These are phyloP conservation scores for Calvadosia cruxmelitensis DNA, from an alignment of 30 jellyfish, hydroid and myxozoan genomes.

Conservation along the genomic window DNA sequence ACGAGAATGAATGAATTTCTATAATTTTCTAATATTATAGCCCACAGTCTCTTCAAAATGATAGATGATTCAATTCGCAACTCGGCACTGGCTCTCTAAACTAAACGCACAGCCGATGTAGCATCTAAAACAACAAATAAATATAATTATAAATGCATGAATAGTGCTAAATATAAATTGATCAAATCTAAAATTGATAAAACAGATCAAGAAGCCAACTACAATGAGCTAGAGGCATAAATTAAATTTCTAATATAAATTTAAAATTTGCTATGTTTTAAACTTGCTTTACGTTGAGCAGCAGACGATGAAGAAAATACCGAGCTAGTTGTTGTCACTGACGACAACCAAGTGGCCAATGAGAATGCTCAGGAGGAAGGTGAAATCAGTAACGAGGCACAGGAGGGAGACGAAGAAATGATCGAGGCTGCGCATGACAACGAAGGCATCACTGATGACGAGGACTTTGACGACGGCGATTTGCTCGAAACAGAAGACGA, in stretches of 20 bases:
- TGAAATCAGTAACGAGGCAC: slow-evolving; percentile 6
- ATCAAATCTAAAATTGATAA: not conserved
- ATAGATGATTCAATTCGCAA: too few relatives aligned
- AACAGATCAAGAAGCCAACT: not conserved
- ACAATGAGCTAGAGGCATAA: slow-evolving; percentile 15
- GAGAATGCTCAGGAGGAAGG: not conserved
- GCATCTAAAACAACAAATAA: too few relatives aligned
- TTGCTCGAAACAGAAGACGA: not conserved
- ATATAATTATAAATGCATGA: too few relatives aligned
- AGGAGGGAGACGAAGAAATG: slow-evolving; percentile 5
- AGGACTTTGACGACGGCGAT: slow-evolving; percentile 4
- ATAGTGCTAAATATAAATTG: too few relatives aligned
- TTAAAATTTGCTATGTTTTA: too few relatives aligned
- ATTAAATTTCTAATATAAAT: too few relatives aligned
- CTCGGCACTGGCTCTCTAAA: too few relatives aligned
- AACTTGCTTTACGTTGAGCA: too few relatives aligned
- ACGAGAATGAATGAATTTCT: too few relatives aligned
- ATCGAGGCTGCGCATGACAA: slow-evolving; percentile 7
- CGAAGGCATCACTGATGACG: slow-evolving; percentile 11
- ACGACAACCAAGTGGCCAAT: slow-evolving; percentile 3
- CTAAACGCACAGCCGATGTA: too few relatives aligned
- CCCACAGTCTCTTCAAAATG: too few relatives aligned
- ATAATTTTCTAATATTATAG: too few relatives aligned
- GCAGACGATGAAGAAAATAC: slow-evolving; percentile 10
- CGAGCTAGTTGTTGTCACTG: slow-evolving; percentile 28